A percentile compares a stretch with the other conserved stretches of the same genome.
These are phyloP conservation scores for Macrosiphum euphorbiae DNA, from an alignment of 2,888 invertebrate genomes.

Conservation along the genomic window DNA sequence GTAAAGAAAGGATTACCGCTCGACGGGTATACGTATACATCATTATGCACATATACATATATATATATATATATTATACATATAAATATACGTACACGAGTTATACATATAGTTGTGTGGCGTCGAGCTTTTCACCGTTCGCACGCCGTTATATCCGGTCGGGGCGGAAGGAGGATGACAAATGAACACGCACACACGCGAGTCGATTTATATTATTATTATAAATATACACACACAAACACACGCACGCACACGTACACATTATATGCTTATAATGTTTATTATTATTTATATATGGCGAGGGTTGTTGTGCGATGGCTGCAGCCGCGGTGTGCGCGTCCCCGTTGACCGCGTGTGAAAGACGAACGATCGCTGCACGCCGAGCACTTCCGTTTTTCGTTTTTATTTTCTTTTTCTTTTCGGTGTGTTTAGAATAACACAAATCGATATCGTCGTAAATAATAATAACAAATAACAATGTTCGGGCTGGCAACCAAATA, in stretches of 20 bases:
- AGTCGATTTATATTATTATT: constrained; percentile 30
- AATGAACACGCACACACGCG: constrained; percentile 28
- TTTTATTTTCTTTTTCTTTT: background rate
- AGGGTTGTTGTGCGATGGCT: background rate
- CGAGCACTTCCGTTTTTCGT: background rate
- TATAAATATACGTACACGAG: background rate
- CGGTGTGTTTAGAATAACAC: background rate
- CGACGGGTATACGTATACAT: background rate
- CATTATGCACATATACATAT: background rate
- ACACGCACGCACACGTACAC: background rate
- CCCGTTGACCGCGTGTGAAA: background rate
- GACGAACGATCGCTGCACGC: background rate
- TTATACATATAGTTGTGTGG: background rate
- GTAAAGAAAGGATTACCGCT: constrained; percentile 45
- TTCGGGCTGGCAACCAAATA: background rate
- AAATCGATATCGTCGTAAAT: constrained; percentile 7
- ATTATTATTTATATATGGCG: background rate
- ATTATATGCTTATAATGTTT: background rate
- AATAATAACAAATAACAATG: background rate
- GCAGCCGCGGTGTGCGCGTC: background rate
- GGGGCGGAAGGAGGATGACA: constrained; percentile 26
- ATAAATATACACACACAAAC: background rate
- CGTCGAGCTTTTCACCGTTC: constrained; percentile 17
- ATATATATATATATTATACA: background rate
- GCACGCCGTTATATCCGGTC: background rate